Base-by-base conservation (phyloP, 2,888 invertebrate genomes). In the Plagodis dolabraria region DNA sequence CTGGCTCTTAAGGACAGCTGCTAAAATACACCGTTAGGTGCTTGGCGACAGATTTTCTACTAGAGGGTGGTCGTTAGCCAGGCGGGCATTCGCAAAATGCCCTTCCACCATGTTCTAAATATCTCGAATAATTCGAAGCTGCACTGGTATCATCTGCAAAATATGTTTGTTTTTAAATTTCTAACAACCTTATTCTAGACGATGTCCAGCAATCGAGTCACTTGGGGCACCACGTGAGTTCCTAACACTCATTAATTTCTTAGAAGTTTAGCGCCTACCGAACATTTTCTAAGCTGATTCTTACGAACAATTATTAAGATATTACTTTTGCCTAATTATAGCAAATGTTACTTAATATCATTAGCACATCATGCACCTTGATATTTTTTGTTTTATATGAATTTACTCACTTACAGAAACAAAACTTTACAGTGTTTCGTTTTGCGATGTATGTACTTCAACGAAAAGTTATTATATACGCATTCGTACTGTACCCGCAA, bases 211-310 rank as follows among this genome's bases (percentile, higher is more conserved):
- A 93, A 91, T 92, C 85, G 83, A 86, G 82, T 82, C 76, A 80
- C 79, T 72, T 76, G 80, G 76, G 80, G 88, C 90, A 90, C 92
- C 90, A 89, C 85, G 82, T 77, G 79, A 90, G 86, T 90, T 91
- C 78, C 85, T 86, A 92, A 91, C 89, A 88, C 87, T 92, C 92
- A 90, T 92, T 92, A 91, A 90, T 90, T 89, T 90, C 89, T 90
- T 88, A 87, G 88, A 88, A 89, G 86, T 86, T 82, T 83, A 79
- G 80, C 84, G 75, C 80, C 84, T 77, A 80, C 83, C 85, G 78
- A 82, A 83, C 88, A 87, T 83, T 89, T 87, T 76, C 74, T 79
- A 72, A 79, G 78, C 82, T 83, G 83, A 83, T 84, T 80, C 83
- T 82, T 73, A 74, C 82, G 79, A 86, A 85, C 86, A 88, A 89